These are phyloP conservation scores for Xiphophorus couchianus DNA, from an alignment of 2,113 vertebrate genomes.

Conservation along the genomic window DNA sequence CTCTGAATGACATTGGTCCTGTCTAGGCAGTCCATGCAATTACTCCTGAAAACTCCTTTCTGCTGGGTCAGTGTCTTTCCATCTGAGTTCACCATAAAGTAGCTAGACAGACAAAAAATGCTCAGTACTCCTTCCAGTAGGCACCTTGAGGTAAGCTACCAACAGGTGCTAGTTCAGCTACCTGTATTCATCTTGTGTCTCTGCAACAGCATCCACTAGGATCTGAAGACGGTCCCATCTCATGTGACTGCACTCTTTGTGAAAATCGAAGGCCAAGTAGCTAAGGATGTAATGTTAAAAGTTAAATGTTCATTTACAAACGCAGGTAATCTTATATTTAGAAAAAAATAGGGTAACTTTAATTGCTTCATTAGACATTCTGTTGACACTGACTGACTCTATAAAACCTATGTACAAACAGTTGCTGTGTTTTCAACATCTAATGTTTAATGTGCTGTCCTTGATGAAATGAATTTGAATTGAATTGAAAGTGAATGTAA, in stretches of 20 bases:
- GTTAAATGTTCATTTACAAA: neutral
- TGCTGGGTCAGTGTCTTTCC: slow-evolving; percentile 86
- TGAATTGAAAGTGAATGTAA: no score
- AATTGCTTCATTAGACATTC: no score
- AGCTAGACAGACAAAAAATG: slow-evolving; percentile 73
- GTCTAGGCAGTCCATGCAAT: slow-evolving; percentile 98
- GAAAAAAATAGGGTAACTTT: no score
- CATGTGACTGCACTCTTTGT: slow-evolving; percentile 98
- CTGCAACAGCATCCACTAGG: slow-evolving; percentile 87
- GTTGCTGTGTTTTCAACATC: no score
- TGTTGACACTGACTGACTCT: no score
- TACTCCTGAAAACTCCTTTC: slow-evolving; percentile 94
- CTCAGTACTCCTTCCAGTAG: neutral
- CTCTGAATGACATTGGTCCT: slow-evolving; percentile 97
- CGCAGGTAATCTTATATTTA: neutral
- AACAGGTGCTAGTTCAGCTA: slow-evolving; percentile 51
- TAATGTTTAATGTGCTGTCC: no score
- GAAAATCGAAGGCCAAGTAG: slow-evolving; percentile 96
- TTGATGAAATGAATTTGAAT: no score
- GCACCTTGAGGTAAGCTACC: neutral
- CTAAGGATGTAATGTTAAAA: slow-evolving; percentile 66
- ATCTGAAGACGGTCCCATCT: slow-evolving; percentile 95
- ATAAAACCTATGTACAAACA: no score
- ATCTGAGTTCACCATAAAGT: slow-evolving; percentile 90
- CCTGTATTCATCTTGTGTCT: slow-evolving; percentile 92